These are phyloP conservation scores for Taurulus bubalis DNA, from an alignment of 2,113 vertebrate species.

Conservation along the genomic window DNA sequence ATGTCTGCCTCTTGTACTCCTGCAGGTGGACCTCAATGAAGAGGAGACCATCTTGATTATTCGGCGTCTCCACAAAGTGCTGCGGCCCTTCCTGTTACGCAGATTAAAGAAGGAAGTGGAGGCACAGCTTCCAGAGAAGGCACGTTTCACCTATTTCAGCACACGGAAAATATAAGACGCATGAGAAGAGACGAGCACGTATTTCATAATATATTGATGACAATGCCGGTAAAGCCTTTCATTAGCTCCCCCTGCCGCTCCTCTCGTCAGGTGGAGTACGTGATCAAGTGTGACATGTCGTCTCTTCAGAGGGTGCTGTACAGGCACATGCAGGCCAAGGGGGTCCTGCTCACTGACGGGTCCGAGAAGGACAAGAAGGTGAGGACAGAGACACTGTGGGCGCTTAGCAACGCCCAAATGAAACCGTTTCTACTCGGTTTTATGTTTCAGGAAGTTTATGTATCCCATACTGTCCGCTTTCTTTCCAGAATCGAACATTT, in stretches of 20 bases:
- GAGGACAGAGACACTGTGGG: neutral
- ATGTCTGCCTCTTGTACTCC: neutral
- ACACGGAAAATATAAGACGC: neutral
- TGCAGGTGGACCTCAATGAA: conserved; percentile 95
- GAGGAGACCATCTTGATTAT: conserved; percentile 98
- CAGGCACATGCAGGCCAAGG: conserved; percentile 98
- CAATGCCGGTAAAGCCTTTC: neutral
- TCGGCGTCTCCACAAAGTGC: conserved; percentile 95
- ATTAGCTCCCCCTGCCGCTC: neutral
- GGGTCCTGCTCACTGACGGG: conserved; percentile 93
- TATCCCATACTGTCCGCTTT: neutral
- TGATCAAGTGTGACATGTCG: conserved; percentile 98
- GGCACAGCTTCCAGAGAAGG: conserved; percentile 97
- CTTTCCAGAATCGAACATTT: neutral
- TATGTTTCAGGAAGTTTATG: neutral
- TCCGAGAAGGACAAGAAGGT: conserved; percentile 99
- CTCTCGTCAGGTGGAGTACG: conserved; percentile 91
- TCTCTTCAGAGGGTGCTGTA: conserved; percentile 95
- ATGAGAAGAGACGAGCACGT: neutral
- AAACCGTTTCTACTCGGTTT: neutral
- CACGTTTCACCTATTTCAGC: conserved; percentile 37
- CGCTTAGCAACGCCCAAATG: neutral
- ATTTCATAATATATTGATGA: neutral
- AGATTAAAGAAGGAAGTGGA: conserved; percentile 97
- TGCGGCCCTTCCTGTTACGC: conserved; percentile 95